Percentiles rank a stretch among this genome's conserved stretches.
phyloP scores from a whole-genome alignment of 2,888 invertebrate genomes.

The Drosophila affinis region DNA sequence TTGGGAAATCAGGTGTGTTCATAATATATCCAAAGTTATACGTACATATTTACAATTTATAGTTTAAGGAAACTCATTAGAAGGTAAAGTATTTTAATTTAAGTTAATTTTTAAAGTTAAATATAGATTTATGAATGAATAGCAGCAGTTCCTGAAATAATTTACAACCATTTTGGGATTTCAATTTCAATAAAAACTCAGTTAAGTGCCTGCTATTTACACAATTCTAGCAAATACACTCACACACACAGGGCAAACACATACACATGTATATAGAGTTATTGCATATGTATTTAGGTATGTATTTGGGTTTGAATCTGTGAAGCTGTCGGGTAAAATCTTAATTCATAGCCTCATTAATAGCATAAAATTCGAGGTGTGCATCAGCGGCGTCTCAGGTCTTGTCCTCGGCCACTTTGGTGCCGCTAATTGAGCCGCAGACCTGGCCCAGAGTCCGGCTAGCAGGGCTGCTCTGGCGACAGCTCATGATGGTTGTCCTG shows the following conservation, averaged over 20 bases:
- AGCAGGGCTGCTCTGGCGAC: slow-evolving; percentile 11
- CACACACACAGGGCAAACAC: slow-evolving; percentile 18
- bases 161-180: slow-evolving; percentile 31
- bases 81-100: background rate
- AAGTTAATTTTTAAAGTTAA: background rate
- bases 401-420: slow-evolving; percentile 74
- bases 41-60: slow-evolving; percentile 50
- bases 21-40: slow-evolving; percentile 24
- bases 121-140: slow-evolving; percentile 2
- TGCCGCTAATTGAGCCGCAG: slow-evolving; percentile 74
- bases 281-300: slow-evolving; percentile 7
- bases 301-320: too few species aligned
- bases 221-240: slow-evolving; percentile 46
- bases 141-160: slow-evolving; percentile 14
- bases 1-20: slow-evolving; percentile 16
- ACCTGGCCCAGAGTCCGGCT: slow-evolving; percentile 14
- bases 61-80: slow-evolving; percentile 29
- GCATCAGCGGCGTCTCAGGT: slow-evolving; percentile 53
- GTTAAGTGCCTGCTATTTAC: slow-evolving; percentile 57
- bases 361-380: slow-evolving; percentile 25
- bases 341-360: slow-evolving; percentile 49
- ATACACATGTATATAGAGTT: background rate
- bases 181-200: slow-evolving; percentile 11
- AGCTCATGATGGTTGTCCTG: slow-evolving; percentile 16
- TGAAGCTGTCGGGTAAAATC: too few species aligned